Base-by-base conservation (phyloP, 2,113 vertebrate genomes). In the Megatriorchis doriae region DNA sequence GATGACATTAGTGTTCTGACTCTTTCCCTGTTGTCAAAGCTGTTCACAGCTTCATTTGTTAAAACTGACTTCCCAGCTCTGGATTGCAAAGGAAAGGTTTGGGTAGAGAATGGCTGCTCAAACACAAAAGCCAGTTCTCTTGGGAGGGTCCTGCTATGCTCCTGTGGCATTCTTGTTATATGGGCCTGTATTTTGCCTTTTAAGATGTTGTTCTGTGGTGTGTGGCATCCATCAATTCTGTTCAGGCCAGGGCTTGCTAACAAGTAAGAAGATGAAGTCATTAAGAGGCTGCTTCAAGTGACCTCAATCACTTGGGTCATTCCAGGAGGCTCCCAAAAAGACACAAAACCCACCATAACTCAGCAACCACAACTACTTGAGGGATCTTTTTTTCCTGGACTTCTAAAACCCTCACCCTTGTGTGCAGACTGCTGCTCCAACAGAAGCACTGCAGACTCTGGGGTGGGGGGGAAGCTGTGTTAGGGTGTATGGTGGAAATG, bases 61-160 rank as follows among this genome's bases (percentile, higher is more conserved):
- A 42, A 7, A 63, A 87, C 23, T 8, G 12, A 13, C 10, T 23
- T 56, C 62, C 47, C 61, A 43, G 62, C 31, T 16, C 38, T 11
- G 61, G 36, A 8, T 26, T 0, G 0, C 3, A 6, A 38, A 61
- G 58, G 27, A 27, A 21, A 18, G 47, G 38, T 16, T 87, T 58
- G 43, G 7, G 16, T 42, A 4, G 36, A 68, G 65, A 22, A 63
- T 52, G 52, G 47, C 56, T 50, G 70, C 67, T 43, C 56, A 12
- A 23, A 36, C 36, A 25, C 50, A 23, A 11, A 31, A 19, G 31
- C 8, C 20, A 2, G 31, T 11, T 47, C 9, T 47, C 13, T 1
- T 10, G 25, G n/a, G 47, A 18, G 13, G 16, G 15, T 40, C 25
- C 17, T 77, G 61, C 20, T 26, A 5, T 11, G 16, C 16, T 48